Evolutionary conservation across 2,888 invertebrate genomes (phyloP).

Genomic region (Scaeva pyrastri): DNA sequence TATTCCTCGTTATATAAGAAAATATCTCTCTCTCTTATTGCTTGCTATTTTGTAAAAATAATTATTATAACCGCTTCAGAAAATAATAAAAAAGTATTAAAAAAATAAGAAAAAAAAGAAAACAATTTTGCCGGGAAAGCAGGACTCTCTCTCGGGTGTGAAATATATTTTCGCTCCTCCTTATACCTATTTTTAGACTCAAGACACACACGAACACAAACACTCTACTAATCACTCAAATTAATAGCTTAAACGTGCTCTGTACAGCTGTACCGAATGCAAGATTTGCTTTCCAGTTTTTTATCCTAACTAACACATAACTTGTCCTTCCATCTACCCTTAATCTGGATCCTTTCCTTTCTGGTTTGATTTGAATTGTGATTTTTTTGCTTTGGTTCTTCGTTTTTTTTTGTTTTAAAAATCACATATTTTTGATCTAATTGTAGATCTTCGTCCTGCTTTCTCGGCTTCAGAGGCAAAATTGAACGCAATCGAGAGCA

Average conservation of each 20-base stretch:
- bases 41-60: slow-evolving; percentile 51
- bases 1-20: slow-evolving; percentile 31
- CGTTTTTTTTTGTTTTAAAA: slow-evolving; percentile 77
- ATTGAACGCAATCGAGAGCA: slow-evolving; percentile 79
- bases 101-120: slow-evolving; percentile 26
- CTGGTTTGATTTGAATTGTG: slow-evolving; percentile 36
- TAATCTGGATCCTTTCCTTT: slow-evolving; percentile 2
- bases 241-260: slow-evolving; percentile 38
- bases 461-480: slow-evolving; percentile 84
- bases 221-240: slow-evolving; percentile 12
- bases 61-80: slow-evolving; percentile 47
- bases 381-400: slow-evolving; percentile 59
- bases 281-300: slow-evolving; percentile 44
- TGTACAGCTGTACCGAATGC: slow-evolving; percentile 46
- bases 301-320: not conserved
- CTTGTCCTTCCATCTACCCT: not conserved
- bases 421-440: slow-evolving; percentile 79
- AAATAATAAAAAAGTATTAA: slow-evolving; percentile 13
- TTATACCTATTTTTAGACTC: slow-evolving; percentile 12
- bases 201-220: slow-evolving; percentile 34
- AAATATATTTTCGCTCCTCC: slow-evolving; percentile 15
- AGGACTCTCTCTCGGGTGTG: slow-evolving; percentile 79
- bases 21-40: slow-evolving; percentile 44
- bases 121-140: slow-evolving; percentile 82
- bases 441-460: slow-evolving; percentile 85